Base-by-base conservation (phyloP, 2,888 invertebrate genomes). In the Polyommatus icarus region DNA sequence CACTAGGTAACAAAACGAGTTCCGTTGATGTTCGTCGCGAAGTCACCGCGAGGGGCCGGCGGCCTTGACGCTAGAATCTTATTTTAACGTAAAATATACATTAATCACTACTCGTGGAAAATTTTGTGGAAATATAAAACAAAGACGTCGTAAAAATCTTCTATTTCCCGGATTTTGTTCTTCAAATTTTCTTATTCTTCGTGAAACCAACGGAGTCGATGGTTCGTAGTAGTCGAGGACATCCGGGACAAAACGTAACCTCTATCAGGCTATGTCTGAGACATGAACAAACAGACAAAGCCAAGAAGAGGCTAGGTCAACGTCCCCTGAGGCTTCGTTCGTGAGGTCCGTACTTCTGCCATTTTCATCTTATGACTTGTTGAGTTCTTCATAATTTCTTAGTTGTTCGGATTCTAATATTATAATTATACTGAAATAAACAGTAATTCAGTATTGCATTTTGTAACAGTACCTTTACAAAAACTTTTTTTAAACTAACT, bases 301-400 rank as follows among this genome's bases (percentile, higher is more conserved):
- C 94, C 94, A 94, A 94, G 94, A 94, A 94, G 94, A 94, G 94
- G 94, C 94, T 94, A 94, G 91, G 94, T 92, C 91, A 90, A 89
- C 78, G 84, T 88, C 90, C 93, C 89, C 40, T 78, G 67, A 18
- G 15, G 29, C 57, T 79, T 78, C 76, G n/a, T 57, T 59, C 76
- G 61, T 59, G 20, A 76, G 46, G 76, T 71, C n/a, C 36, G 46
- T 6, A 20, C 67, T 73, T 73, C 40, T 5, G 8, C n/a, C 36
- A 40, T 24, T 7, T 32, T 32, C 40, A 46, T 46, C 15, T 36
- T 71, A 8, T 36, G 71, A 7, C 36, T 18, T 71, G 10, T 61
- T 12, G 20, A 61, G 12, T 61, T 61, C 8, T 50, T 50, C 50
- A 15, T 50, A 50, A 50, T 4, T 15, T 50, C 15, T 50, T 15